A percentile compares a stretch with the other conserved stretches of the same genome.
Conservation (phyloP, 2,113 vertebrate species). For the Carassius gibelio region DNA sequence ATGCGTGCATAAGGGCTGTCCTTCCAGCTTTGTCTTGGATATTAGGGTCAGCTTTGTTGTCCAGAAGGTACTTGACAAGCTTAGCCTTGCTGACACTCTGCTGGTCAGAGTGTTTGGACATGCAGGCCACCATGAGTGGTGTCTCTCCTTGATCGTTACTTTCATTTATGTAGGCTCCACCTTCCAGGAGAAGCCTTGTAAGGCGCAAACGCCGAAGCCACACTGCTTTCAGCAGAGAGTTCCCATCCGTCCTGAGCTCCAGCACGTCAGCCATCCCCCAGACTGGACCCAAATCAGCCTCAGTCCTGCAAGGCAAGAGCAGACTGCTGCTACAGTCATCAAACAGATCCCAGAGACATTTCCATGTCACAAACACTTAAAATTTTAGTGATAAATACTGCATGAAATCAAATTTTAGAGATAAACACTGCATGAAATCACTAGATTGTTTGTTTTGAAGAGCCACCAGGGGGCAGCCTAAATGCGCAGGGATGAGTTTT, state of each 20-base stretch:
- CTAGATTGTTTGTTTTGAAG: slow-evolving; percentile 4
- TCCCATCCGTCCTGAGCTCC: slow-evolving; percentile 83
- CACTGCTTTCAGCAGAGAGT: slow-evolving; percentile 87
- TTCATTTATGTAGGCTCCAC: slow-evolving; percentile 76
- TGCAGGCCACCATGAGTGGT: slow-evolving; percentile 89
- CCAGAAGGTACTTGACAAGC: slow-evolving; percentile 87
- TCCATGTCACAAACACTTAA: not conserved
- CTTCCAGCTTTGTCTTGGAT: slow-evolving; percentile 89
- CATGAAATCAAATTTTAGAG: too few relatives aligned
- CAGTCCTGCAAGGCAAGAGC: slow-evolving; percentile 59
- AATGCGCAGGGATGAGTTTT: slow-evolving; percentile 3
- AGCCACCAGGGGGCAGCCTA: slow-evolving; percentile 74
- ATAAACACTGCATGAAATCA: not conserved
- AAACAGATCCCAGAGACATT: slow-evolving; percentile 36
- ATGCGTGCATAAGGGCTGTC: slow-evolving; percentile 87
- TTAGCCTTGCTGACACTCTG: slow-evolving; percentile 85
- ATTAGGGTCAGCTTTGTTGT: slow-evolving; percentile 88
- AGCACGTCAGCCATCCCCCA: slow-evolving; percentile 78
- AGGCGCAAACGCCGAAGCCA: slow-evolving; percentile 85
- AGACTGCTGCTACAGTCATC: slow-evolving; percentile 63
- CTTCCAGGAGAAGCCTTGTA: slow-evolving; percentile 86
- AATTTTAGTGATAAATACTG: not conserved
- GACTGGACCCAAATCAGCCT: slow-evolving; percentile 56
- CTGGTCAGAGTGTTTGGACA: slow-evolving; percentile 83
- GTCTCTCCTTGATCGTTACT: slow-evolving; percentile 81